These are phyloP conservation scores for Tyrannus savana DNA, from an alignment of 2,113 vertebrate species.

Conservation along the genomic window DNA sequence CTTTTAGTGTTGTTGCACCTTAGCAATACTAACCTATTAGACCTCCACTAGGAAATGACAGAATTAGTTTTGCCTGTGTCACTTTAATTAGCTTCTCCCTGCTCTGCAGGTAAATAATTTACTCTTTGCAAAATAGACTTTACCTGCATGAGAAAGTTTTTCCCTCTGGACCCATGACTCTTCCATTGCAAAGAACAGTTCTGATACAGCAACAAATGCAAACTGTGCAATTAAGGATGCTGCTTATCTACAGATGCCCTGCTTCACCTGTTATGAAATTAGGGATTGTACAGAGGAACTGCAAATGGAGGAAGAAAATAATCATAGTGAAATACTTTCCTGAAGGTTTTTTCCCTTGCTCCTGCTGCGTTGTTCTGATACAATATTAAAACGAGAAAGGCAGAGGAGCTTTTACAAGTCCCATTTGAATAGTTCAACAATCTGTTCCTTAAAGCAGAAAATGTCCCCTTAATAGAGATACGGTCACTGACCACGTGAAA, in stretches of 20 bases:
- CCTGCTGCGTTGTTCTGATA: not conserved
- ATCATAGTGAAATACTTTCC: not conserved
- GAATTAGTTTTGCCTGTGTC: not conserved
- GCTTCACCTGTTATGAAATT: not conserved
- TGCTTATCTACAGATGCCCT: not conserved
- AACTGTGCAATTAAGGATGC: not conserved
- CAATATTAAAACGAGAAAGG: not conserved
- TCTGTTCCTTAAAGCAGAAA: not conserved
- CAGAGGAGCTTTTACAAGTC: not conserved
- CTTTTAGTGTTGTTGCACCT: not conserved
- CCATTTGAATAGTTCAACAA: not conserved
- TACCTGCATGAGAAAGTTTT: not conserved
- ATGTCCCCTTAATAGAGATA: not conserved
- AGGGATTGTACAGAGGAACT: not conserved
- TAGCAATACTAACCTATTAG: not conserved
- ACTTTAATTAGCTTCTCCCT: conserved; percentile 11
- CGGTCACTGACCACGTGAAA: not conserved
- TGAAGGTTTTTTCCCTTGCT: not conserved
- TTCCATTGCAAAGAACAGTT: not conserved
- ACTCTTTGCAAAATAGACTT: not conserved
- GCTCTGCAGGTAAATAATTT: conserved; percentile 11
- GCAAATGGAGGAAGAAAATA: not conserved
- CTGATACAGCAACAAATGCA: not conserved
- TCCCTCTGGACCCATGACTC: not conserved
- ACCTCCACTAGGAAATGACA: not conserved